Evolutionary conservation across 1,140 invertebrate species (phyloP).

Genomic region (Oppia nitens): DNA sequence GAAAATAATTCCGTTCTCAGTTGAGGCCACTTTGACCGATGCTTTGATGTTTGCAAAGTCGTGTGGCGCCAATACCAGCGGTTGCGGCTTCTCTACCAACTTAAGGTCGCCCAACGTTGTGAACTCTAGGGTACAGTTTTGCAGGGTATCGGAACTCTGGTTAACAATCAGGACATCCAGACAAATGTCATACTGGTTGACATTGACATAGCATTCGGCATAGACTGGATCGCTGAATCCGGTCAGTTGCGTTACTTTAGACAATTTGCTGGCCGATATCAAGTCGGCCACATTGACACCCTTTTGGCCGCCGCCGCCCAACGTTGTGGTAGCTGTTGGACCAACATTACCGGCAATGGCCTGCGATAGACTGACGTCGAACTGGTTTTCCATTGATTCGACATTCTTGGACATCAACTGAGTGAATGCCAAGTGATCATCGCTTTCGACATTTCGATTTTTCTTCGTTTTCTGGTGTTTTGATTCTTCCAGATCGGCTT

Average conservation of each 20-base stretch:
- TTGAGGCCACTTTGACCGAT: constrained; percentile 85
- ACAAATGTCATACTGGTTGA: constrained; percentile 97
- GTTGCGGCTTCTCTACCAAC: constrained; percentile 88
- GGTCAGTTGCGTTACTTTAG: constrained; percentile 85
- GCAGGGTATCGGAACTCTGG: constrained; percentile 89
- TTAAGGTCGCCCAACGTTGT: constrained; percentile 93
- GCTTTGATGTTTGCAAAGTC: constrained; percentile 98
- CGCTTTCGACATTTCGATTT: constrained; percentile 8
- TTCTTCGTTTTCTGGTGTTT: constrained; percentile 10
- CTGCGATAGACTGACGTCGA: constrained; percentile 82
- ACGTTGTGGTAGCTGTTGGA: constrained; percentile 37
- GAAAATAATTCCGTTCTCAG: constrained; percentile 98
- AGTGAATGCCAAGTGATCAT: constrained; percentile 15
- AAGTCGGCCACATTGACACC: constrained; percentile 25
- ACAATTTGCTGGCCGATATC: constrained; percentile 22
- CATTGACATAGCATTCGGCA: constrained; percentile 95
- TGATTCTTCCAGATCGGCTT: constrained; percentile 6
- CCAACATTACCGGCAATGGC: constrained; percentile 53
- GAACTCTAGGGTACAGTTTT: constrained; percentile 93
- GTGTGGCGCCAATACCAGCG: constrained; percentile 81
- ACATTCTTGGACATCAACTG: constrained; percentile 13
- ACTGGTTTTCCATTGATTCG: constrained; percentile 29
- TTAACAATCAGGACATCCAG: constrained; percentile 95
- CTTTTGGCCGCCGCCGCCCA: constrained; percentile 50
- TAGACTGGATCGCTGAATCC: constrained; percentile 99